Evolutionary conservation across 2,888 invertebrate genomes (phyloP), one percentile per base, ranked within the genome.

Genomic region (Drosophila meridionalis): DNA sequence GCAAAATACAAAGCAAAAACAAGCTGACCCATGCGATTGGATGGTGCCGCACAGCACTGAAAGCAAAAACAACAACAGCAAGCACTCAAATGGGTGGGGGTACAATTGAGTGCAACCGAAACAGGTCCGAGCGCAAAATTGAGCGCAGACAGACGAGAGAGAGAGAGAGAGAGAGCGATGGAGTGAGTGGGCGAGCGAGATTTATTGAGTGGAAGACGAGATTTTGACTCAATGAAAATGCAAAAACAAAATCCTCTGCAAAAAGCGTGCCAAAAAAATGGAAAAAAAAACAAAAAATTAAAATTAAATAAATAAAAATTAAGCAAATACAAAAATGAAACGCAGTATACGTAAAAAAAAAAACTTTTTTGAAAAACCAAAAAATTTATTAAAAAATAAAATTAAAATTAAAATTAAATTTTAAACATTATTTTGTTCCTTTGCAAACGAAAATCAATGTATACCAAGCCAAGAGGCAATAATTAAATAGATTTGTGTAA

Each of bases 311-410:
- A 52, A 67, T 34, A 73, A 61, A 64, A 79, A n/a, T 62, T 82
- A 89, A 86, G 84, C 50, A 65, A 55, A 55, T 73, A 85, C 73
- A 87, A 75, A 87, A 82, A 76, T 62, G 85, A 81, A 91, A 88
- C 84, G 87, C 86, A 83, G 91, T 91, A 91, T 91, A 91, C 91
- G 91, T 92, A 91, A 91, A 68, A 40, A 38, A 55, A 28, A 26
- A 36, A 8, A 50, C 50, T 32, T 34, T 50, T 38, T 9, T 40
- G n/a, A 42, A 56, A 20, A 34, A 42, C 40, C 34, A 64, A 38
- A 38, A 32, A 52, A 52, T 20, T 32, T 40, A 48, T 36, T 62
- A 58, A 53, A 40, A 42, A 52, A 32, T 36, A 66, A 56, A 64
- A 4, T 28, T 2, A 64, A 64, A 73, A 55, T 65, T 72, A 11